Evolutionary conservation across 2,797 vertebrate genomes (phyloP), one percentile per base, ranked within the genome.

Genomic region (Gobio occitaniae): DNA sequence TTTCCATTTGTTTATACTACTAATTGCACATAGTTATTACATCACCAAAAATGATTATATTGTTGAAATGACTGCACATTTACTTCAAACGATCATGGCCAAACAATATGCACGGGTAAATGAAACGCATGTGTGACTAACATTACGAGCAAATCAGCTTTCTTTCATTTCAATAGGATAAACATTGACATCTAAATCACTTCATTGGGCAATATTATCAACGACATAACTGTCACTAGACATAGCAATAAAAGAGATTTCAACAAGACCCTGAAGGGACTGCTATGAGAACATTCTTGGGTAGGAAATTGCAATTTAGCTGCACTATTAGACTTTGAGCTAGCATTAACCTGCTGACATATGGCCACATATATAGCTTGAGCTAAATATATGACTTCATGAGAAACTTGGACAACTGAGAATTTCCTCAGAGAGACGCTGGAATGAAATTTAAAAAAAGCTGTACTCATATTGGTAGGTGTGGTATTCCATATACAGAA

Each of bases 351-450:
- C 70, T 74, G 21, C 19, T 48, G 52, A 59, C 38, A 54, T 77
- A 61, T 59, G 29, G 63, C 61, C 19, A 25, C 1, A 25, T 25
- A 25, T 25, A 25, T 25, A 25, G 25, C 25, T 25, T 25, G 47
- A 84, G n/a, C 13, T 44, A 88, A 90, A 88, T 78, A 82, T 59
- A 79, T 79, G 78, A 86, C 77, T 59, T 82, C 72, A 87, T 85
- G 86, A 75, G 82, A 89, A 88, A 77, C 50, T 74, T 54, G 25
- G 10, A 75, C 0, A 38, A 72, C 6, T 75, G 47, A 80, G 8
- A 13, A 66, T 10, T 25, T 16, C 19, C 32, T 21, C 6, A 15
- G 16, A 6, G 41, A 41, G 25, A 32, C 15, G 9, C 41, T 25
- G 11, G 32, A n/a, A 52, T 16, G 0, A 16, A 52, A 54, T 7